These are phyloP conservation scores for Brenthis ino DNA, from an alignment of 2,888 invertebrate species.

Conservation along the genomic window DNA sequence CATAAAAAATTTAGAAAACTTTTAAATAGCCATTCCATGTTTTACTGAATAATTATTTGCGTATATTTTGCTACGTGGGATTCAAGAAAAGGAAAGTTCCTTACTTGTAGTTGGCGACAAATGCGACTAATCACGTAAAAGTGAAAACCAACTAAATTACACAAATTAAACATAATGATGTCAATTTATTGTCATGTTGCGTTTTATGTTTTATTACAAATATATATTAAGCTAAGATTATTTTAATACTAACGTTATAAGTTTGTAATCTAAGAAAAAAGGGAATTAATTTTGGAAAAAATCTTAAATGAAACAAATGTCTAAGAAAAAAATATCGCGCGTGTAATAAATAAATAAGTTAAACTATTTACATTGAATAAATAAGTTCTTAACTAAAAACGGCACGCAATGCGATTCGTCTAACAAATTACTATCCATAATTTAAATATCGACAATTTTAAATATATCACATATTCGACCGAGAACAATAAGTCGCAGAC, in stretches of 20 bases:
- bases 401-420: conserved; percentile 44
- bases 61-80: not conserved
- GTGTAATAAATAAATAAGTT: conserved; percentile 61
- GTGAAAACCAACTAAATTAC: conserved; percentile 18
- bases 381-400: conserved; percentile 45
- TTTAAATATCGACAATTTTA: conserved; percentile 52
- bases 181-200: conserved; percentile 4
- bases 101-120: conserved; percentile 11
- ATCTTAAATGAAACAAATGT: conserved; percentile 56
- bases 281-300: conserved; percentile 42
- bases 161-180: conserved; percentile 16
- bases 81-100: conserved; percentile 11
- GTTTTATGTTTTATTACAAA: not conserved
- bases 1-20: too few relatives aligned
- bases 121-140: conserved; percentile 19
- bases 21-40: too few relatives aligned
- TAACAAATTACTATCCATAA: conserved; percentile 39
- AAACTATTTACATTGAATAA: conserved; percentile 61
- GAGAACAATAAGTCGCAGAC: conserved; percentile 76
- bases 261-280: conserved; percentile 38
- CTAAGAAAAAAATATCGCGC: conserved; percentile 59
- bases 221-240: not conserved
- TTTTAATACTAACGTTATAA: not conserved
- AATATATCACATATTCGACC: conserved; percentile 41
- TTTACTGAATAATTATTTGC: too few relatives aligned